Conservation (phyloP, 2,797 vertebrate genomes). For the Spea hammondii region DNA sequence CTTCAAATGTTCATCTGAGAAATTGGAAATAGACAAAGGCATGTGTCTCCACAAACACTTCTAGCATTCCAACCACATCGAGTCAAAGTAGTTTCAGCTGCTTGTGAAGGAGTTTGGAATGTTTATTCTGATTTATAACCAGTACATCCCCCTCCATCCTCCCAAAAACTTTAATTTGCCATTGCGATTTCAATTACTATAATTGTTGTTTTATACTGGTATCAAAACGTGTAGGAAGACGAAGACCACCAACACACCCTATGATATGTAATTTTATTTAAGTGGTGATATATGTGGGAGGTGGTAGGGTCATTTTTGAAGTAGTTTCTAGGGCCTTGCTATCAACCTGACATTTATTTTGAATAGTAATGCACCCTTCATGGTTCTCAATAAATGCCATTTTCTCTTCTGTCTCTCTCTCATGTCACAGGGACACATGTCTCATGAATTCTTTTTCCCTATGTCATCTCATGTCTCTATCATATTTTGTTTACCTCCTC, state of each 20-base stretch:
- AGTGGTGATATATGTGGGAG: too few species aligned
- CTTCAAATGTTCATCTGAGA: neutral
- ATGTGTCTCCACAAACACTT: slow-evolving; percentile 5
- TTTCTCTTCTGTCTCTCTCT: too few species aligned
- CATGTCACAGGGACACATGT: too few species aligned
- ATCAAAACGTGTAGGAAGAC: neutral
- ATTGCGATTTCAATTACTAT: slow-evolving; percentile 8
- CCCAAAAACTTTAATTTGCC: neutral
- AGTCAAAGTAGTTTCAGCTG: slow-evolving; percentile 24
- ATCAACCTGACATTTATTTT: too few species aligned
- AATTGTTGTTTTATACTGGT: slow-evolving; percentile 3
- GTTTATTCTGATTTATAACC: slow-evolving; percentile 4
- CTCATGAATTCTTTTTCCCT: too few species aligned
- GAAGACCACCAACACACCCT: slow-evolving; percentile 5
- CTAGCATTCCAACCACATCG: slow-evolving; percentile 29
- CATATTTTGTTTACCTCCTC: too few species aligned
- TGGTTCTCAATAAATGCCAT: too few species aligned
- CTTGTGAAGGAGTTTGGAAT: slow-evolving; percentile 30
- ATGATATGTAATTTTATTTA: too few species aligned
- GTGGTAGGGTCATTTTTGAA: too few species aligned
- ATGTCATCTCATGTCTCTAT: too few species aligned
- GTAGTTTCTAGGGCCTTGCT: too few species aligned
- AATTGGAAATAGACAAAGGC: neutral
- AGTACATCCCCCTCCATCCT: neutral
- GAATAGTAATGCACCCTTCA: too few species aligned